Evolutionary conservation across 1,140 invertebrate genomes (phyloP).

Genomic region (Physella acuta): DNA sequence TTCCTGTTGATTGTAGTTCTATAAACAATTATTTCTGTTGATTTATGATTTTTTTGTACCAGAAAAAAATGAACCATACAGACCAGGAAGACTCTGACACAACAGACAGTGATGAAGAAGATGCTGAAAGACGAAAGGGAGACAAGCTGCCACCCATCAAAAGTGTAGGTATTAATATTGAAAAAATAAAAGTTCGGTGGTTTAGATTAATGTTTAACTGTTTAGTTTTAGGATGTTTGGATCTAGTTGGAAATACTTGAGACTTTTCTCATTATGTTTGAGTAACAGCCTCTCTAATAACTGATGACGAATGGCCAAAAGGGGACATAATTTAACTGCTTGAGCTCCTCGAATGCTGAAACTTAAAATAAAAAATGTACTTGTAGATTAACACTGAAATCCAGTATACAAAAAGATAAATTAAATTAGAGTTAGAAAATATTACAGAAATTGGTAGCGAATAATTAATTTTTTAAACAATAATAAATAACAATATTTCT

Average conservation of each 20-base stretch:
- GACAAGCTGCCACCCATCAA: slow-evolving; percentile 9
- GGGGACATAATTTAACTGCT: background rate
- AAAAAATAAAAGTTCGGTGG: background rate
- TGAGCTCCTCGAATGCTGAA: background rate
- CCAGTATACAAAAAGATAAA: too few relatives aligned
- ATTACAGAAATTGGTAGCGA: too few relatives aligned
- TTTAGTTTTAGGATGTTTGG: background rate
- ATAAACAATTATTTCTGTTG: background rate
- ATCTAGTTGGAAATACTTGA: background rate
- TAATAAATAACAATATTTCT: too few relatives aligned
- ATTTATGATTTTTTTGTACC: background rate
- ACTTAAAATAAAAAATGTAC: too few relatives aligned
- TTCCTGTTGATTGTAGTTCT: too few relatives aligned
- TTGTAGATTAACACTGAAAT: too few relatives aligned
- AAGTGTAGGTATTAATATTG: background rate
- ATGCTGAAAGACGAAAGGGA: background rate
- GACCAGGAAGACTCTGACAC: background rate
- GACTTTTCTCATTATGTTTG: background rate
- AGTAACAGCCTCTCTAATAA: background rate
- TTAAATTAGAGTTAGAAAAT: too few relatives aligned
- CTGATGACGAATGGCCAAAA: background rate
- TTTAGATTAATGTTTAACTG: background rate
- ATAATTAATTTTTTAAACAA: too few relatives aligned
- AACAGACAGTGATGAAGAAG: background rate
- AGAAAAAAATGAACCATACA: background rate